These are phyloP conservation scores for Nasonovia ribisnigri DNA, from an alignment of 2,888 invertebrate species.

Conservation along the genomic window DNA sequence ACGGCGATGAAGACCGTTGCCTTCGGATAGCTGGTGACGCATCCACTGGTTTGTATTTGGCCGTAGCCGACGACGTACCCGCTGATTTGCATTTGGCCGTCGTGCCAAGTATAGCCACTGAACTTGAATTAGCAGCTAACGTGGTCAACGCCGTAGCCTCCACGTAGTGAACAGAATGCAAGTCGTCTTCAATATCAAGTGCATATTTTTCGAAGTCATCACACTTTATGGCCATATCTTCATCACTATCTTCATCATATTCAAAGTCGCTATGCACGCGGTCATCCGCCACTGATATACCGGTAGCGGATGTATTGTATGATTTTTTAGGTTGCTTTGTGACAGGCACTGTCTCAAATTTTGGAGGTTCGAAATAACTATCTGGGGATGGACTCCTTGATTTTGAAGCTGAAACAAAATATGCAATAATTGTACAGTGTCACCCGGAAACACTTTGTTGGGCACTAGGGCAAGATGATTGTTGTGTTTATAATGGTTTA, in stretches of 20 bases:
- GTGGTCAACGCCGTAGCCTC: slow-evolving; percentile 68
- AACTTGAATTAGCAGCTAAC: slow-evolving; percentile 68
- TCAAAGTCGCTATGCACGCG: background rate
- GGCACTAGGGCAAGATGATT: background rate
- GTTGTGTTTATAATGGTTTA: background rate
- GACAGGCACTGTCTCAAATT: slow-evolving; percentile 19
- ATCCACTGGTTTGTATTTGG: slow-evolving; percentile 65
- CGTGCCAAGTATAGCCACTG: slow-evolving; percentile 68
- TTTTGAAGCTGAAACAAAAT: slow-evolving; percentile 30
- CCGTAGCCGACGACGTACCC: slow-evolving; percentile 64
- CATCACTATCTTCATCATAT: background rate
- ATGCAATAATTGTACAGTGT: background rate
- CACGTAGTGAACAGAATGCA: slow-evolving; percentile 67
- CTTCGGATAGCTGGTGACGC: background rate
- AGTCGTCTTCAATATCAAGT: slow-evolving; percentile 66
- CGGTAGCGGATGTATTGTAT: background rate
- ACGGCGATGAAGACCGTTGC: background rate
- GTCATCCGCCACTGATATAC: slow-evolving; percentile 48
- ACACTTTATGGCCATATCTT: slow-evolving; percentile 37
- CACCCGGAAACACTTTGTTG: background rate
- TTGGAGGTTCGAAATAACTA: background rate
- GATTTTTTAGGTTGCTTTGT: slow-evolving; percentile 1
- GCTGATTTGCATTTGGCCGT: slow-evolving; percentile 67
- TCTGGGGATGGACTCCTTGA: slow-evolving; percentile 21
- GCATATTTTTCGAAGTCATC: slow-evolving; percentile 63